A percentile compares a stretch with the other conserved stretches of the same genome.
Evolutionary conservation across 2,888 invertebrate species (phyloP).

Genomic region (Oscheius myriophilus): DNA sequence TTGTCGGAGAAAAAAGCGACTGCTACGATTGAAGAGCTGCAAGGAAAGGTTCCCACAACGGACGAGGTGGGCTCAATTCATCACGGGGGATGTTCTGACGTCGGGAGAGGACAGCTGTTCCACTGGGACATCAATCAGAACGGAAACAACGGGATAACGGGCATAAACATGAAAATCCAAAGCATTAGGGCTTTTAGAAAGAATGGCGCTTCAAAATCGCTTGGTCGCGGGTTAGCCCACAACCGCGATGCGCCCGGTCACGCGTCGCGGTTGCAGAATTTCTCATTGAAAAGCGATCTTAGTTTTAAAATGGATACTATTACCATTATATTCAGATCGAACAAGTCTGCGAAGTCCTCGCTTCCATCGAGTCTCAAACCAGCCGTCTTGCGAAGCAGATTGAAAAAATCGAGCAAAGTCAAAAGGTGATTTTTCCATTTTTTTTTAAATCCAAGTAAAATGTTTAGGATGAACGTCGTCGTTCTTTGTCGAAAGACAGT

Average conservation of each 20-base stretch:
- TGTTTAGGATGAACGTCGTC: constrained; percentile 62
- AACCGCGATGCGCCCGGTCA: no score
- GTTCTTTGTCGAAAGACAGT: constrained; percentile 66
- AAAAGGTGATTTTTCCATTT: constrained; percentile 44
- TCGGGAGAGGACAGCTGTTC: no score
- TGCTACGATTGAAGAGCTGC: constrained; percentile 43
- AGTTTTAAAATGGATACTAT: neutral
- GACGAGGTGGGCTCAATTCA: constrained; percentile 53
- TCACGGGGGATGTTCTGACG: no score
- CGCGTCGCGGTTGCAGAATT: no score
- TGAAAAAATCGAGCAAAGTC: constrained; percentile 65
- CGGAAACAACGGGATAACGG: neutral
- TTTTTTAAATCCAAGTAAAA: neutral
- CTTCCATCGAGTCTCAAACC: constrained; percentile 68
- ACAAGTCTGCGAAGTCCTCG: constrained; percentile 66
- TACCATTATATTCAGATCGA: constrained; percentile 65
- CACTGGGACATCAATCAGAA: neutral
- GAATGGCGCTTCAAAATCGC: no score
- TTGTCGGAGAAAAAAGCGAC: constrained; percentile 54
- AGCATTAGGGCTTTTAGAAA: neutral
- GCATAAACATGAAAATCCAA: neutral
- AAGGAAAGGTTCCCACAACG: constrained; percentile 56
- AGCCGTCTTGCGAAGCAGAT: constrained; percentile 64
- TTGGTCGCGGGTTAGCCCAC: no score
- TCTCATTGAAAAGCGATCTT: neutral